Evolutionary conservation across 2,888 invertebrate genomes (phyloP), one percentile per base, ranked within the genome.

Genomic region (Stenichneumon culpator): DNA sequence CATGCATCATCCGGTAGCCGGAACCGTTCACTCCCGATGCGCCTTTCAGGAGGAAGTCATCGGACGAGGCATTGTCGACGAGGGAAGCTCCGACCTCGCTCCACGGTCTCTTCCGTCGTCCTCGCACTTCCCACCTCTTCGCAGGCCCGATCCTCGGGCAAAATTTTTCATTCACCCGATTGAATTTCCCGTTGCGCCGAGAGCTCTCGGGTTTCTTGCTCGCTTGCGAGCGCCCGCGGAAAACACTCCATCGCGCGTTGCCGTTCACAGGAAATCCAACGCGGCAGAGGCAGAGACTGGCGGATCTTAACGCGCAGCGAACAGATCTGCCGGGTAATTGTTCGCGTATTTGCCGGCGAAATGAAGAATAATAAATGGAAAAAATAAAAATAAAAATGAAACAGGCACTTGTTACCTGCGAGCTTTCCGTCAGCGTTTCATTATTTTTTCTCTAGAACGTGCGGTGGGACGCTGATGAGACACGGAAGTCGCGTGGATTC

Each of bases 1-100:
- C 73, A 78, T 80, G 77, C 81, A 81, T 78, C 78, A 74, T 81
- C 80, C 68, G 60, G 72, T 78, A 68, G 84, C 81, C 84, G 80
- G 84, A 84, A 78, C 81, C 80, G 67, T 78, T 77, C 70, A 52
- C 47, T 70, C 25, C 52, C 14, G 63, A 7, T 44, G 19, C 28
- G 60, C 5, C 32, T 70, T 78, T 39, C 57, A 67, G 14, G 39
- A 84, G 84, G 84, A 84, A 84, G 68, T 84, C 80, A 78, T 68
- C 73, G 63, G 74, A 80, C 73, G 84, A 84, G 72, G 52, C 32
- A 81, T 84, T 84, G 81, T 81, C 77, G 81, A 65, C 81, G 44
- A 75, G 25, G 28, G 68, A 22, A 19, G 32, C 14, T 6, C 54
- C 32, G 67, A 65, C 22, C 57, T 77, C 57, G 28, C 28, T 50